A percentile compares a stretch with the other conserved stretches of the same genome.
Evolutionary conservation across 2,113 vertebrate genomes (phyloP).

Genomic region (Pseudorasbora parva): DNA sequence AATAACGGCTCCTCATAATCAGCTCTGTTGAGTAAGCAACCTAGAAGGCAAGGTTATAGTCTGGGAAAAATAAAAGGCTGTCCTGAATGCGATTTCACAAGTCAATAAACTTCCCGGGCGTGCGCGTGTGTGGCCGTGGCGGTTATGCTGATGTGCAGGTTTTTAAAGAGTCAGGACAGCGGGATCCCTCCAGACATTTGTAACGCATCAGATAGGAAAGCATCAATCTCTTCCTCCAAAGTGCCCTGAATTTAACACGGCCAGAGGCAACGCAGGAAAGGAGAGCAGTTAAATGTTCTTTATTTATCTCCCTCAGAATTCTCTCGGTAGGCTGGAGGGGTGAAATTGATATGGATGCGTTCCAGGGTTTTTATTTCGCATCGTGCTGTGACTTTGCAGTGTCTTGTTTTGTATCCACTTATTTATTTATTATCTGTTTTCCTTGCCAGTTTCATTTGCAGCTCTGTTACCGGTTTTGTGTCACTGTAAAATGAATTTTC

Average conservation of each 20-base stretch:
- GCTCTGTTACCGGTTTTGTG: not conserved
- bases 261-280: constrained; percentile 46
- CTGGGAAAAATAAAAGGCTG: constrained; percentile 57
- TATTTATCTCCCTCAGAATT: constrained; percentile 45
- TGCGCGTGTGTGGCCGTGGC: constrained; percentile 24
- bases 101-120: constrained; percentile 68
- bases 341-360: constrained; percentile 50
- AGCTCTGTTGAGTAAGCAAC: constrained; percentile 82
- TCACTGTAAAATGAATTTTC: constrained; percentile 9
- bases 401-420: constrained; percentile 40
- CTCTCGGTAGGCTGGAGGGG: constrained; percentile 32
- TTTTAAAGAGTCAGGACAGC: constrained; percentile 62
- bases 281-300: constrained; percentile 46
- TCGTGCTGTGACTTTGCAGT: constrained; percentile 36
- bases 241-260: constrained; percentile 57
- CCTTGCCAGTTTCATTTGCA: constrained; percentile 4
- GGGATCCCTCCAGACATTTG: constrained; percentile 65
- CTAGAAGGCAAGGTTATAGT: constrained; percentile 73
- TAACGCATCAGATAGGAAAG: constrained; percentile 65
- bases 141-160: constrained; percentile 67
- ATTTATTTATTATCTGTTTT: constrained; percentile 40
- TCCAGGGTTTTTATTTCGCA: constrained; percentile 34
- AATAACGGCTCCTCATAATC: constrained; percentile 72
- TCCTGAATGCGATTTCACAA: constrained; percentile 74
- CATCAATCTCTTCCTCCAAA: constrained; percentile 69